A percentile compares a stretch with the other conserved stretches of the same genome.
Evolutionary conservation across 2,888 invertebrate species (phyloP).

Genomic region (Dicycla oo): DNA sequence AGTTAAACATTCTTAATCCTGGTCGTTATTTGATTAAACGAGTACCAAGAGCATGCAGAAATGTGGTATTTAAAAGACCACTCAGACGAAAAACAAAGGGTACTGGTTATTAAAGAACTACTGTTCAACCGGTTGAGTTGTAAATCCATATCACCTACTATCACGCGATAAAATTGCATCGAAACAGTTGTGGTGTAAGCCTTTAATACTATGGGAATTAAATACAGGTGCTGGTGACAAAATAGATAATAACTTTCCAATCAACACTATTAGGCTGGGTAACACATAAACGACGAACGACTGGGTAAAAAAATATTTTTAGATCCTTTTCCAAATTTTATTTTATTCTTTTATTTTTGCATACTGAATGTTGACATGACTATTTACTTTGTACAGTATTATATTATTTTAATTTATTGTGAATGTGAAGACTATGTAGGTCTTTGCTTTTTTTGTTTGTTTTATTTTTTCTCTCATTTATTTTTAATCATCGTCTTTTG

Average conservation of each 20-base stretch:
- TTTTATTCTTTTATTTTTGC: no score
- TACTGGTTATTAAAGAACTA: neutral
- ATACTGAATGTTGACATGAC: no score
- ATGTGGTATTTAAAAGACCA: neutral
- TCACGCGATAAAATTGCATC: slow-evolving; percentile 28
- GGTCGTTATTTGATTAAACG: neutral
- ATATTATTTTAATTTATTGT: no score
- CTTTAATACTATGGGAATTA: neutral
- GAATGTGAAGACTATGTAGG: no score
- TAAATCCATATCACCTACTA: slow-evolving; percentile 12
- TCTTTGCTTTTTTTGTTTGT: no score
- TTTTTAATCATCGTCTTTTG: no score
- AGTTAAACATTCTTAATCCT: neutral
- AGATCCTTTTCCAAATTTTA: neutral
- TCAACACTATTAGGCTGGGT: neutral
- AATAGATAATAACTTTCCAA: neutral
- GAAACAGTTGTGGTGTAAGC: no score
- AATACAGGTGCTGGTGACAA: neutral
- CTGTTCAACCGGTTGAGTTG: slow-evolving; percentile 6
- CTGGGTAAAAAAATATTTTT: neutral
- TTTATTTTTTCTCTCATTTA: no score
- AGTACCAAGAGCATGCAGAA: neutral
- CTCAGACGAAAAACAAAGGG: neutral
- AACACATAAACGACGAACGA: neutral
- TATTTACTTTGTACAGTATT: no score